Percentiles rank a stretch among this genome's conserved stretches.
Evolutionary conservation across 2,888 invertebrate species (phyloP).

Genomic region (Xiphydria camelus): DNA sequence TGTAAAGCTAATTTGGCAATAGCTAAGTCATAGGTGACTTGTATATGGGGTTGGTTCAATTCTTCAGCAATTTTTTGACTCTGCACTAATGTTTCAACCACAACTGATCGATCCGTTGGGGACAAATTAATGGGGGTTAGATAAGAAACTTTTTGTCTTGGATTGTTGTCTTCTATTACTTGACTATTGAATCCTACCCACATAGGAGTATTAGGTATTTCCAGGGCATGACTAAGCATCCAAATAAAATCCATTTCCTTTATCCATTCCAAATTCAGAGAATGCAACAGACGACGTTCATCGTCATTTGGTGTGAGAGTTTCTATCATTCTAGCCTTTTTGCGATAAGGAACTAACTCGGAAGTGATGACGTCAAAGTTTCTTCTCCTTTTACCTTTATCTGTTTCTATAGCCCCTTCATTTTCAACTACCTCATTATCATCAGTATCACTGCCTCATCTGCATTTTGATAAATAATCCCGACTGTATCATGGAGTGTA

Average conservation of each 20-base stretch:
- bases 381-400: constrained; percentile 18
- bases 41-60: constrained; percentile 19
- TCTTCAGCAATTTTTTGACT: constrained; percentile 24
- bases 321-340: constrained; percentile 4
- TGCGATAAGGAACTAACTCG: constrained; percentile 5
- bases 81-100: constrained; percentile 28
- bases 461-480: too few relatives aligned
- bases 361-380: constrained; percentile 13
- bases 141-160: too few relatives aligned
- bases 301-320: too few relatives aligned
- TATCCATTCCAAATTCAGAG: constrained; percentile 21
- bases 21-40: constrained; percentile 33
- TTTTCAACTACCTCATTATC: too few relatives aligned
- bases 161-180: constrained; percentile 16
- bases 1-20: constrained; percentile 33
- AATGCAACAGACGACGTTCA: too few relatives aligned
- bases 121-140: too few relatives aligned
- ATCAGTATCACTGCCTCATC: too few relatives aligned
- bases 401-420: too few relatives aligned
- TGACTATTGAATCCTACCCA: too few relatives aligned
- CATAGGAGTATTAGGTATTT: constrained; percentile 13
- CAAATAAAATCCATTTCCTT: constrained; percentile 22
- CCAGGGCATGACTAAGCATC: constrained; percentile 24
- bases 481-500: too few relatives aligned
- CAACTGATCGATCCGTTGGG: too few relatives aligned